phyloP scores from a whole-genome alignment of 2,113 vertebrate species.

The Poicephalus gulielmi region DNA sequence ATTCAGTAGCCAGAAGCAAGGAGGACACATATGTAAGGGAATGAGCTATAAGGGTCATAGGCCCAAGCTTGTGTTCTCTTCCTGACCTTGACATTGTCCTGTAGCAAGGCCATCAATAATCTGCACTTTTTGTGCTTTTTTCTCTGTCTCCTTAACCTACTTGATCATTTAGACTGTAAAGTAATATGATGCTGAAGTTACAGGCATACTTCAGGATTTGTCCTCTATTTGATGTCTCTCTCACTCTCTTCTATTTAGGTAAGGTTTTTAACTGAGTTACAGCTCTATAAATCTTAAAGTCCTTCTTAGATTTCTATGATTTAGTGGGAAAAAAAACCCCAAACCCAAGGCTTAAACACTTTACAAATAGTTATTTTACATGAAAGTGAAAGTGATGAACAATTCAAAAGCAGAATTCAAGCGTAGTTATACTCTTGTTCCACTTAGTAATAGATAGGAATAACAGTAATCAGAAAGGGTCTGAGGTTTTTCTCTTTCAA shows the following conservation, averaged over 20 bases:
- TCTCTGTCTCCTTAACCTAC: background rate
- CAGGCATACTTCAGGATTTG: background rate
- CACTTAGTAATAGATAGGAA: background rate
- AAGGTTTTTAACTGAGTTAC: background rate
- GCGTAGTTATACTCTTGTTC: background rate
- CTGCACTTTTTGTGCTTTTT: rapidly evolving
- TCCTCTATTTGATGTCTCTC: background rate
- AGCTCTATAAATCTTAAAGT: background rate
- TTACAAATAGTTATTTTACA: background rate
- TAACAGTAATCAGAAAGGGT: background rate
- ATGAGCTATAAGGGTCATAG: background rate
- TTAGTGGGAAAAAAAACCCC: background rate
- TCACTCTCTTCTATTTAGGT: background rate
- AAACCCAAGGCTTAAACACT: background rate
- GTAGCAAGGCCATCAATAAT: background rate
- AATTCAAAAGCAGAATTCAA: constrained; percentile 8
- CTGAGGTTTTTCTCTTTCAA: background rate
- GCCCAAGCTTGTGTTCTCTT: background rate
- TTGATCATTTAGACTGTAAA: background rate
- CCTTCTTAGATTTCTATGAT: background rate
- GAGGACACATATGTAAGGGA: background rate
- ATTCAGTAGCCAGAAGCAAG: background rate
- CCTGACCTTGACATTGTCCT: background rate
- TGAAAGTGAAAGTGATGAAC: background rate
- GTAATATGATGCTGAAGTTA: rapidly evolving